phyloP scores from a whole-genome alignment of 2,888 invertebrate genomes.

The Cyclophora punctaria region DNA sequence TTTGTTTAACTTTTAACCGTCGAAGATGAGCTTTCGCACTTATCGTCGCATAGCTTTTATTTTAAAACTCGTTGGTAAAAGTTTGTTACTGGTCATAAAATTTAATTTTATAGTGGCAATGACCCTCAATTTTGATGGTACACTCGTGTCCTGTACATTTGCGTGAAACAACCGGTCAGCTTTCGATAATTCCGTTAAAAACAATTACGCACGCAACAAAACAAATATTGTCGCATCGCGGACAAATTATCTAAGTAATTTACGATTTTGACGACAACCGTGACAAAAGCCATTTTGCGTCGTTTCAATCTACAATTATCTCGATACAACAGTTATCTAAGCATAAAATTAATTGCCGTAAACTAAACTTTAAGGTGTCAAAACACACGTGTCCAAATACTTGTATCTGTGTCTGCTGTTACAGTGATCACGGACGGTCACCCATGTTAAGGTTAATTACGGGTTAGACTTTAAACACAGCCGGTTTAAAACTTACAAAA shows the following conservation, averaged over 20 bases:
- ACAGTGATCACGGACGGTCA: too few relatives aligned
- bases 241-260: slow-evolving; percentile 23
- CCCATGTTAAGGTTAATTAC: too few relatives aligned
- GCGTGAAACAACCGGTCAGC: slow-evolving; percentile 25
- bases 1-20: too few relatives aligned
- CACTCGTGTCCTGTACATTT: slow-evolving; percentile 13
- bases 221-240: slow-evolving; percentile 20
- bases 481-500: too few relatives aligned
- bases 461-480: too few relatives aligned
- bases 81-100: not conserved
- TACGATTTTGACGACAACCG: slow-evolving; percentile 24
- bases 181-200: slow-evolving; percentile 22
- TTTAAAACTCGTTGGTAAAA: too few relatives aligned
- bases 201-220: slow-evolving; percentile 19
- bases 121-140: slow-evolving; percentile 17
- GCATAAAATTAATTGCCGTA: slow-evolving; percentile 19
- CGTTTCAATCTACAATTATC: slow-evolving; percentile 21
- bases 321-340: slow-evolving; percentile 20
- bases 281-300: slow-evolving; percentile 21
- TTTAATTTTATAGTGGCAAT: slow-evolving; percentile 15
- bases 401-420: not conserved
- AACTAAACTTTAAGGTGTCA: slow-evolving; percentile 5
- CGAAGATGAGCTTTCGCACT: too few relatives aligned
- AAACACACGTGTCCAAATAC: not conserved
- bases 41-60: not conserved